Evolutionary conservation across 2,113 vertebrate species (phyloP), one percentile per base, ranked within the genome.

Genomic region (Heteronetta atricapilla): DNA sequence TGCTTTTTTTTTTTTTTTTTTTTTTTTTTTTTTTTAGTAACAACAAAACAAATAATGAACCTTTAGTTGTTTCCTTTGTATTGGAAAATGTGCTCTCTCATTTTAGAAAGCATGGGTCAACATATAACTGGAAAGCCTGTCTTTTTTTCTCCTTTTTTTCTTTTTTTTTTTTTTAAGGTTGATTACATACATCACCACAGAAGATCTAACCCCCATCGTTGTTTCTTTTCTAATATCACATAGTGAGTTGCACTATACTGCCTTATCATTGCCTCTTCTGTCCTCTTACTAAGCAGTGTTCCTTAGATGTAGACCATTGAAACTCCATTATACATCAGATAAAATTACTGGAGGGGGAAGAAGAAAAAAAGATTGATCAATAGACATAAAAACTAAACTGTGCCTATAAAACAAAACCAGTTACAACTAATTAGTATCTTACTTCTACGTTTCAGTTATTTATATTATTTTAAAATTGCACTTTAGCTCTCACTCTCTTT

Each of bases 401-500:
- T 98, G 97, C 97, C 98, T 98, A 94, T 95, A 94, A 83, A 95
- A 96, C 70, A 90, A 95, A 96, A 95, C 95, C 88, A 81, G 93
- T 97, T 96, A 94, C 89, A 70, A 95, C 84, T 94, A 96, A 96
- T 97, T 96, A 97, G 97, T 95, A 96, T 95, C 97, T 96, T 97
- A 96, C 93, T 96, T 96, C 96, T 97, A 95, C 91, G 34, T 97
- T 97, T 95, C 95, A 97, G 97, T 98, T 98, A 98, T 98, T 98
- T 98, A 98, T 98, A 96, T 98, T 98, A 97, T 96, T 97, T 97
- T 97, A 85, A 97, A 98, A 97, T 98, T 98, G 98, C 98, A 98
- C 98, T 98, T 98, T 98, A 98, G 96, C 96, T 93, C 84, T 79
- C 64, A 73, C 58, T 79, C 74, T 82, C 80, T 36, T 44, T 89